phyloP scores from a whole-genome alignment of 1,140 invertebrate genomes.

The Lepidurus apus region DNA sequence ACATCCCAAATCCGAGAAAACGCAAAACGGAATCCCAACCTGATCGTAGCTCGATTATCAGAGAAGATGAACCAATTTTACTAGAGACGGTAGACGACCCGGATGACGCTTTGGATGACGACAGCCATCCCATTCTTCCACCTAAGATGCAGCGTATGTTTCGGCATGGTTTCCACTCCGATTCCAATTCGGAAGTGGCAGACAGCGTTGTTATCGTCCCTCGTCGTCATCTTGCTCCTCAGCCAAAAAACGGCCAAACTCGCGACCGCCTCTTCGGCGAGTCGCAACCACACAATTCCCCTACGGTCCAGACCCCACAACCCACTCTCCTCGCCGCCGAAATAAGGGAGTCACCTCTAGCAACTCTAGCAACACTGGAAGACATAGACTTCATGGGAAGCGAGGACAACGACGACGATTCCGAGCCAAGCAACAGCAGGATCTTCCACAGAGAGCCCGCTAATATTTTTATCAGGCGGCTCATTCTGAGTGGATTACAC shows the following conservation, averaged over 20 bases:
- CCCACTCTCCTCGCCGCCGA: not conserved
- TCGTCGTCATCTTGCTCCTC: not conserved
- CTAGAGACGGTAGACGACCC: not conserved
- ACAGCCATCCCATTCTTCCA: not conserved
- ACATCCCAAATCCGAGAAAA: not conserved
- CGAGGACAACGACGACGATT: constrained; percentile 24
- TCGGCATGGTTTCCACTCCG: not conserved
- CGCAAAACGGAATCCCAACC: not conserved
- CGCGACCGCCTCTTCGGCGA: not conserved
- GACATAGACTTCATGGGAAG: constrained; percentile 28
- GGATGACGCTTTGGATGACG: not conserved
- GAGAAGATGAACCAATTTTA: not conserved
- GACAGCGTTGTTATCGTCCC: not conserved
- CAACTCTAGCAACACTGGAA: constrained; percentile 31
- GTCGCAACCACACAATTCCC: not conserved
- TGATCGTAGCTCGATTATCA: not conserved
- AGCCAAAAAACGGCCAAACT: constrained; percentile 5
- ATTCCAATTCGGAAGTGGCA: not conserved
- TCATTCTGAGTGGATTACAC: not conserved
- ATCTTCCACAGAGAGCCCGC: not conserved
- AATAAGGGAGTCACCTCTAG: constrained; percentile 24
- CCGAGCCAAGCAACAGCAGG: not conserved
- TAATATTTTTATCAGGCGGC: not conserved
- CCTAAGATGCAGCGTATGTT: not conserved
- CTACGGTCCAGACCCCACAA: not conserved